Base-by-base conservation (phyloP, 2,797 vertebrate genomes). In the Halcyon smyrnensis region DNA sequence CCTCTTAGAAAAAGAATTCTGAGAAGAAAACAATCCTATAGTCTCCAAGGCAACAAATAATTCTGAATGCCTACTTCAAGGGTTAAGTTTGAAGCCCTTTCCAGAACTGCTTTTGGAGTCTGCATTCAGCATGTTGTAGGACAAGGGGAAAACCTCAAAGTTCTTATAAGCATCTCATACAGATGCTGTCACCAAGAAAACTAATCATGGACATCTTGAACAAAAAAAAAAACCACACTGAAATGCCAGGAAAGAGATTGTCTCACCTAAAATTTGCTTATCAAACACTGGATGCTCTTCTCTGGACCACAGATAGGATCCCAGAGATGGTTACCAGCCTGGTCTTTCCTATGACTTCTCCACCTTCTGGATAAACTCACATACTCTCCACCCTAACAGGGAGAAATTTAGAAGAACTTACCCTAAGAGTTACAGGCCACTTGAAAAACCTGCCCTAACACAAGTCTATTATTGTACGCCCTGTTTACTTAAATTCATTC, bases 361-460 rank as follows among this genome's bases (percentile, higher is more conserved):
- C 74, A 84, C 83, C 75, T 93, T 28, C 83, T 79, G 88, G 86
- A 70, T 60, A 74, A 50, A 34, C 65, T 84, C 77, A n/a, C n/a
- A 32, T 10, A 5, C 76, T 87, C 73, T 51, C 48, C 48, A 54
- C 19, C 1, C 0, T 17, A 92, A 70, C 78, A 91, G 79, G n/a
- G 70, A 64, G 60, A 95, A 68, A 77, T 84, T 97, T 80, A 80
- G 86, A 85, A 89, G 45, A 94, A 83, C 75, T 65, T 30, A 65
- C 67, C 34, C 64, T 16, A 50, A 53, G 67, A 94, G 60, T 91
- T 94, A 75, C 68, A 90, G 81, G 86, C 90, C 94, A 92, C 93
- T 95, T 74, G 94, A 90, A 89, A 96, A 69, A 60, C 77, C 93
- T 90, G 75, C 92, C 93, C 64, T 83, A 84, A 84, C 87, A 81